Evolutionary conservation across 2,888 invertebrate genomes (phyloP), one percentile per base, ranked within the genome.

Genomic region (Athalia cordata): DNA sequence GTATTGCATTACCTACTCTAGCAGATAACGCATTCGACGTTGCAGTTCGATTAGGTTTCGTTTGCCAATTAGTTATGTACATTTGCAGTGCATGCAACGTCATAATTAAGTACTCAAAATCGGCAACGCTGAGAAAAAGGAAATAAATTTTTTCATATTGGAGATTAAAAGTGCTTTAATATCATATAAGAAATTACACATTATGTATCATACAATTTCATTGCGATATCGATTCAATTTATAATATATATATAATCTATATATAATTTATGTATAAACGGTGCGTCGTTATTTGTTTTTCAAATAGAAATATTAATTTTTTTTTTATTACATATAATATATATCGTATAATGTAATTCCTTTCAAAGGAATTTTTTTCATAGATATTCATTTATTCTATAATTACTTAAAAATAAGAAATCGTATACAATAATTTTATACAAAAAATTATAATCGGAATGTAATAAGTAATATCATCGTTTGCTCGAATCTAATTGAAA

Each of bases 1-100:
- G 68, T 59, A 59, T 59, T 47, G 57, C 72, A 59, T 72, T 77
- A 78, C 72, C 55, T 49, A 80, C 75, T 77, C 83, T 81, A 80
- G 82, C 79, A 86, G 85, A 87, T 88, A 89, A 85, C 88, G 89
- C 47, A 59, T 15, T 43, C n/a, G 15, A 43, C 47, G 15, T 55
- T 29, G 50, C 55, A 8, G 55, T 29, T 52, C n/a, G 68, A 9
- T 59, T 13, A 4, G 72, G 72, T 59, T 57, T 72, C 72, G 57
- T 13, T 59, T 72, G 72, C 45, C 59, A 57, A 59, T 72, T 72
- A 72, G 29, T 29, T 29, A 29, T 29, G 29, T 29, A 29, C 29
- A 29, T 29, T 29, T 29, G 29, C 2, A 29, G 29, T 29, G 2
- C 29, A 29, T 29, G 2, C 0, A 29, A 13, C 55, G 43, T 68